Conservation (phyloP, 2,888 invertebrate species). For the Lasiommata megera region DNA sequence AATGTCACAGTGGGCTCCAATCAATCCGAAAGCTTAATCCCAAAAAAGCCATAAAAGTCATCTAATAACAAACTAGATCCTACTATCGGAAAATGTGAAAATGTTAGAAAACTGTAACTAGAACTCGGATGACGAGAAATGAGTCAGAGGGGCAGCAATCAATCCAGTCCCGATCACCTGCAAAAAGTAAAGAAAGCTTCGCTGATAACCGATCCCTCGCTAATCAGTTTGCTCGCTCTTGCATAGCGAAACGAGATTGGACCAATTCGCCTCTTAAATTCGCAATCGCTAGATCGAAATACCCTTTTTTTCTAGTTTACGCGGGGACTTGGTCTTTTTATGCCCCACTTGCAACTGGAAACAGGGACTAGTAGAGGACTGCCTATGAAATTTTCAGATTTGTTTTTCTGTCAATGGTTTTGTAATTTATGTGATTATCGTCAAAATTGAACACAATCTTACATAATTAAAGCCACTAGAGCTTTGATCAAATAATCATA, state of each 20-base stretch:
- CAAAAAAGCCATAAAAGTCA: not conserved
- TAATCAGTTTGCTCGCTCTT: slow-evolving; percentile 58
- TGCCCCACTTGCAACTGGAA: slow-evolving; percentile 26
- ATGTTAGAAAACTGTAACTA: slow-evolving; percentile 20
- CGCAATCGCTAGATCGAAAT: slow-evolving; percentile 59
- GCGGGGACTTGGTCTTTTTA: slow-evolving; percentile 28
- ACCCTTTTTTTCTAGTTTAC: slow-evolving; percentile 29
- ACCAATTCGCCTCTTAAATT: slow-evolving; percentile 62
- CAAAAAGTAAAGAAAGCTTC: slow-evolving; percentile 69
- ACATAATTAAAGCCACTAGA: too few species aligned
- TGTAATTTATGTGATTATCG: too few species aligned
- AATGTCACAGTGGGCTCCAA: not conserved
- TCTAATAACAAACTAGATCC: slow-evolving; percentile 7
- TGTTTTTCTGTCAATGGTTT: too few species aligned
- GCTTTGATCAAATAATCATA: too few species aligned
- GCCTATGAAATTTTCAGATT: too few species aligned
- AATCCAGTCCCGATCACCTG: slow-evolving; percentile 59
- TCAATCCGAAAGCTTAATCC: not conserved
- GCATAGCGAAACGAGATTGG: slow-evolving; percentile 71
- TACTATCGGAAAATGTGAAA: not conserved
- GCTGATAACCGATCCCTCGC: slow-evolving; percentile 49
- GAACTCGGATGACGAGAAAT: slow-evolving; percentile 46
- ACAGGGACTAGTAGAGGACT: not conserved
- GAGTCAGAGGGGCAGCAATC: slow-evolving; percentile 61
- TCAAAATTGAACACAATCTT: too few species aligned